These are phyloP conservation scores for Therioaphis trifolii DNA, from an alignment of 2,888 invertebrate genomes.

Conservation along the genomic window DNA sequence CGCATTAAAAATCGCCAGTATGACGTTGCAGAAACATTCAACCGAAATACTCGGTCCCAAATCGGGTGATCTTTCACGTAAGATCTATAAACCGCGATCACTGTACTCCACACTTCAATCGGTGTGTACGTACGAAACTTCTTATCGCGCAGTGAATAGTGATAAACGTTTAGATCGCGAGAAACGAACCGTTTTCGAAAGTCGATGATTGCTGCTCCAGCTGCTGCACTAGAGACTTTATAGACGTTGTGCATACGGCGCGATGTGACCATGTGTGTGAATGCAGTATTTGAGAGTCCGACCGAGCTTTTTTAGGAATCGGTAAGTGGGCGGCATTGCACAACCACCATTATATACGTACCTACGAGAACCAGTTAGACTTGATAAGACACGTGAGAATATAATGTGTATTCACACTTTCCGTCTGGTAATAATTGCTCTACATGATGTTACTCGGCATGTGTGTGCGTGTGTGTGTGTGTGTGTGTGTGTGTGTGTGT, in stretches of 20 bases:
- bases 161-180: background rate
- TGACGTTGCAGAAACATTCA: too few relatives aligned
- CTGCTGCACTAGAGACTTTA: background rate
- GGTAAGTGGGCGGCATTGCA: slow-evolving; percentile 46
- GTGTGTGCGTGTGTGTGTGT: background rate
- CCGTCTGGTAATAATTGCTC: slow-evolving; percentile 54
- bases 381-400: slow-evolving; percentile 6
- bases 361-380: slow-evolving; percentile 47
- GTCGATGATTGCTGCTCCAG: background rate
- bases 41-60: too few relatives aligned
- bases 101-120: too few relatives aligned
- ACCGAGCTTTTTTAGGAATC: slow-evolving; percentile 46
- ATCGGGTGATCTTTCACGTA: too few relatives aligned
- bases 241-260: background rate
- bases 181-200: slow-evolving; percentile 9
- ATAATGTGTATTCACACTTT: slow-evolving; percentile 46
- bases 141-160: too few relatives aligned
- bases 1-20: too few relatives aligned
- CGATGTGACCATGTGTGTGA: background rate
- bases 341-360: background rate
- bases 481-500: too few relatives aligned
- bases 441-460: slow-evolving; percentile 57
- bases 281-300: background rate
- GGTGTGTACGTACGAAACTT: too few relatives aligned
- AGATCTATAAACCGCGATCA: too few relatives aligned